A percentile compares a stretch with the other conserved stretches of the same genome.
These are phyloP conservation scores for Phenganax stokvisi DNA, from an alignment of 92 coral and sea anemone species.

Conservation along the genomic window DNA sequence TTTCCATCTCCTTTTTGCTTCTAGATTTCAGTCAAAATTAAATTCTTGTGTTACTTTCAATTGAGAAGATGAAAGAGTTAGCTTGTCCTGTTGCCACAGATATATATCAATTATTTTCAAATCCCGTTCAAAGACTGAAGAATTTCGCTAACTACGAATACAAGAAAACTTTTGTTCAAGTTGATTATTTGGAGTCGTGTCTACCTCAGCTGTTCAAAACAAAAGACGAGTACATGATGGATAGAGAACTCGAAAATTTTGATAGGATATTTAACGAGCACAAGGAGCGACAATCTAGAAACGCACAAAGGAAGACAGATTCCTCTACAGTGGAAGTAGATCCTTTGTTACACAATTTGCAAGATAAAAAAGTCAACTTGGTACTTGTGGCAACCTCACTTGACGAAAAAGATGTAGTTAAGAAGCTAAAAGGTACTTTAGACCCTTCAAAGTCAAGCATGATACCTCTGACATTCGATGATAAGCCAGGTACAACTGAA, in stretches of 20 bases:
- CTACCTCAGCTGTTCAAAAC: background rate
- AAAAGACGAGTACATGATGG: background rate
- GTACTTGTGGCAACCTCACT: conserved; percentile 34
- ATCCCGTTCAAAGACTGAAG: background rate
- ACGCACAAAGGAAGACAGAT: background rate
- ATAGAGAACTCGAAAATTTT: conserved; percentile 4
- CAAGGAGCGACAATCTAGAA: background rate
- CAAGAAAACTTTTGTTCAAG: background rate
- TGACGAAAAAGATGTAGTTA: conserved; percentile 12
- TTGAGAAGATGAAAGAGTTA: conserved; percentile 5
- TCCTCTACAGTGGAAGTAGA: background rate
- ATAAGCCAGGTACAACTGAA: background rate
- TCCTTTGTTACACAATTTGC: conserved; percentile 3
- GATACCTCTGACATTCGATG: conserved; percentile 15
- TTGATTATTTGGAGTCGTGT: background rate
- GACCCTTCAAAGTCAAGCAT: conserved; percentile 12
- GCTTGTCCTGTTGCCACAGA: background rate
- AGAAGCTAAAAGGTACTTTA: conserved; percentile 11
- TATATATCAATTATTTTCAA: background rate
- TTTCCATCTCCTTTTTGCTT: too few relatives aligned
- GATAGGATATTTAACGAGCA: background rate
- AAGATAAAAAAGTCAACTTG: conserved; percentile 19
- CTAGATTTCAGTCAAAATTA: too few relatives aligned
- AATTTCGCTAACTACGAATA: background rate
- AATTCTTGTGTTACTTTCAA: background rate